A percentile compares a stretch with the other conserved stretches of the same genome.
Conservation (phyloP, 2,888 invertebrate genomes). For the Cosmorhoe ocellata region DNA sequence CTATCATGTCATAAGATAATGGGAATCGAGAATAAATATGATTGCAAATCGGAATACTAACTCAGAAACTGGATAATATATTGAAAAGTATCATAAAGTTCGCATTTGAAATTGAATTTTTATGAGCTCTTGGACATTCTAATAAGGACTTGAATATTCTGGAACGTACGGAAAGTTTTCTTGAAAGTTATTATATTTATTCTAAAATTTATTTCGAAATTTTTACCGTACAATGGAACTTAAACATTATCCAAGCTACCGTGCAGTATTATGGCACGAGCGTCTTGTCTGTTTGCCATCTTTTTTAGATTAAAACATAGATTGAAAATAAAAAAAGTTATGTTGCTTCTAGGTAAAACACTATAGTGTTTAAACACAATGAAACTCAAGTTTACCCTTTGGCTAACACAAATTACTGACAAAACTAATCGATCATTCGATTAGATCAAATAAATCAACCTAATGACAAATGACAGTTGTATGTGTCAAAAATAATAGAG, state of each 20-base stretch:
- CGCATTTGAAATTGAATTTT: slow-evolving; percentile 7
- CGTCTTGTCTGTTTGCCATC: too few relatives aligned
- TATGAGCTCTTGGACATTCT: background rate
- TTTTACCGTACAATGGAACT: too few relatives aligned
- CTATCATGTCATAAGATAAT: slow-evolving; percentile 50
- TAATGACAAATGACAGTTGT: slow-evolving; percentile 70
- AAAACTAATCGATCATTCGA: slow-evolving; percentile 49
- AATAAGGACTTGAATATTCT: background rate
- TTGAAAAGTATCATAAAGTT: slow-evolving; percentile 2
- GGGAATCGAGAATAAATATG: slow-evolving; percentile 45
- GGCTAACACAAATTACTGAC: too few relatives aligned
- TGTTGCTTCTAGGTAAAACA: too few relatives aligned
- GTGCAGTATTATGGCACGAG: too few relatives aligned
- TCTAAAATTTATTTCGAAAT: too few relatives aligned
- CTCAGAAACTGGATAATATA: slow-evolving; percentile 2
- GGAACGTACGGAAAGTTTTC: slow-evolving; percentile 3
- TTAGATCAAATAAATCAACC: slow-evolving; percentile 61
- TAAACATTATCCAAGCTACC: too few relatives aligned
- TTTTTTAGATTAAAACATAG: too few relatives aligned
- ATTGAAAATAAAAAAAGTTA: too few relatives aligned
- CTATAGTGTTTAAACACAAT: too few relatives aligned
- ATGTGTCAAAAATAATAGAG: slow-evolving; percentile 79
- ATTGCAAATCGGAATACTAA: slow-evolving; percentile 23
- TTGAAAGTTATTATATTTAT: slow-evolving; percentile 1
- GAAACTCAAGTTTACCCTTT: too few relatives aligned